phyloP scores from a whole-genome alignment of 1,140 invertebrate genomes.

The Ips nitidus region DNA sequence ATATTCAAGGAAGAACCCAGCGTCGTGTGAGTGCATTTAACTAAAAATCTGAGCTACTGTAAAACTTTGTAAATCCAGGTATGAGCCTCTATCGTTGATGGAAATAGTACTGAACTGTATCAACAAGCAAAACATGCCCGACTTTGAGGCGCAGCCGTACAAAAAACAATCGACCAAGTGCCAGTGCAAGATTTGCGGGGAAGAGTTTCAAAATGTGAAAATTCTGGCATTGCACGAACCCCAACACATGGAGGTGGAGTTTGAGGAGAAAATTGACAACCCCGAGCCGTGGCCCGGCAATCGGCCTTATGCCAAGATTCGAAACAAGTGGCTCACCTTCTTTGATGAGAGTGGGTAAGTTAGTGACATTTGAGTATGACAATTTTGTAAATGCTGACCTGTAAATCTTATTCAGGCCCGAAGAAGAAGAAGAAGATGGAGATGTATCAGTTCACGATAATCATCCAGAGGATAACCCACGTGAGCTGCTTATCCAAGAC shows the following conservation, averaged over 20 bases:
- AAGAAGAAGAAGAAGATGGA: conserved; percentile 4
- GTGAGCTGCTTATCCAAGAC: conserved; percentile 24
- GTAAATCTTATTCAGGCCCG: neutral
- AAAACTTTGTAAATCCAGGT: conserved; percentile 21
- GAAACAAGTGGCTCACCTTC: conserved; percentile 48
- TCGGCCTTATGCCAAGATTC: conserved; percentile 29
- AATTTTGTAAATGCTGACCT: neutral
- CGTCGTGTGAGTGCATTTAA: conserved; percentile 9
- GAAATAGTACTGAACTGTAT: conserved; percentile 41
- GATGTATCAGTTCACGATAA: neutral
- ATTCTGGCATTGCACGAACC: conserved; percentile 46
- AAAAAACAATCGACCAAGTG: conserved; percentile 24
- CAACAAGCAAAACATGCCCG: conserved; percentile 45
- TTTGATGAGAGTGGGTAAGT: conserved; percentile 39
- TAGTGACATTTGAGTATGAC: neutral
- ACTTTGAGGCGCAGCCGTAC: conserved; percentile 36
- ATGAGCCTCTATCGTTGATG: conserved; percentile 44
- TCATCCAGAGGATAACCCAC: neutral
- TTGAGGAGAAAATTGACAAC: conserved; percentile 46
- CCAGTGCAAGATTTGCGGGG: conserved; percentile 43
- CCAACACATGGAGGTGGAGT: conserved; percentile 45
- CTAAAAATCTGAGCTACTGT: no score
- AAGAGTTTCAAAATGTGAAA: conserved; percentile 42
- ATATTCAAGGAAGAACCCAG: conserved; percentile 35
- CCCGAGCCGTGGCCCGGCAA: conserved; percentile 38